Percentiles rank a stretch among this genome's conserved stretches.
These are phyloP conservation scores for Trichogramma pretiosum DNA, from an alignment of 1,140 invertebrate genomes.

Conservation along the genomic window DNA sequence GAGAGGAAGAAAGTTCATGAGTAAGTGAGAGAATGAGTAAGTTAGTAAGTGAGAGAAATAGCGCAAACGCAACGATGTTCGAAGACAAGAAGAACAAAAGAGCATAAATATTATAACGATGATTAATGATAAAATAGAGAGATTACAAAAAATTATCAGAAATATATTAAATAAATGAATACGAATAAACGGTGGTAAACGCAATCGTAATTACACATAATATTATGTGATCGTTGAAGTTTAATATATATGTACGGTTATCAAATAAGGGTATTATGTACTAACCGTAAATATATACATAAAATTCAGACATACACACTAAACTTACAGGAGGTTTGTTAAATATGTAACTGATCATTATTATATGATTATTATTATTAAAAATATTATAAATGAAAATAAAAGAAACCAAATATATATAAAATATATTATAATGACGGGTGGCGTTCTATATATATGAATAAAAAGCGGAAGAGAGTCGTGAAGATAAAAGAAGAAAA, in stretches of 20 bases:
- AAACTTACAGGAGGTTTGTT: too few relatives aligned
- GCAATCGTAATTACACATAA: too few relatives aligned
- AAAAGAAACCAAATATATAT: too few relatives aligned
- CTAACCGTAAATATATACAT: conserved; percentile 20
- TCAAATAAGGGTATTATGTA: conserved; percentile 29
- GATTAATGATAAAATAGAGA: too few relatives aligned
- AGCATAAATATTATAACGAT: too few relatives aligned
- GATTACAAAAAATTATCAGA: too few relatives aligned
- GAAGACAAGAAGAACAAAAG: too few relatives aligned
- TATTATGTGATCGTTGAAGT: conserved; percentile 31
- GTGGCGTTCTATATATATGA: conserved; percentile 24
- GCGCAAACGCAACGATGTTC: conserved; percentile 11
- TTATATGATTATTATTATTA: conserved; percentile 26
- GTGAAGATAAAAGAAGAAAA: conserved; percentile 12
- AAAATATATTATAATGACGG: conserved; percentile 11
- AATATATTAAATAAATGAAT: too few relatives aligned
- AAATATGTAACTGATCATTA: conserved; percentile 39
- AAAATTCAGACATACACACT: too few relatives aligned
- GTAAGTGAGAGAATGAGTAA: conserved; percentile 4
- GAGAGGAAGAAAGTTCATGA: neutral
- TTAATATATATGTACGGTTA: too few relatives aligned
- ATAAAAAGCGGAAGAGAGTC: conserved; percentile 5
- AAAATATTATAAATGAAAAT: conserved; percentile 23
- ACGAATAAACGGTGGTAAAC: too few relatives aligned
- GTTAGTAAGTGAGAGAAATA: conserved; percentile 16